phyloP scores from a whole-genome alignment of 2,888 invertebrate genomes.

The Gortyna flavago region DNA sequence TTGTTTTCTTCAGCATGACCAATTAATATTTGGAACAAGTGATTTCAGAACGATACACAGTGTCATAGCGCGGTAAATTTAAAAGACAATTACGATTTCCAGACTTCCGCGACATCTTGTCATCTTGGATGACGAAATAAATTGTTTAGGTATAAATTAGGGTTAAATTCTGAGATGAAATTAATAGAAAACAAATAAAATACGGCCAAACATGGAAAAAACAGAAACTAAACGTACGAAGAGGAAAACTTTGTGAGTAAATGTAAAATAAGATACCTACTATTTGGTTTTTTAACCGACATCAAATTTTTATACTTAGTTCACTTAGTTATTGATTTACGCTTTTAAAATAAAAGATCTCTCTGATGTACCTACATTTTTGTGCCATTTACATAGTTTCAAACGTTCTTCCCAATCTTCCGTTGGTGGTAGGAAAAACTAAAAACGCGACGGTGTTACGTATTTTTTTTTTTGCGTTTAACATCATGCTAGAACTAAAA shows the following conservation, averaged over 20 bases:
- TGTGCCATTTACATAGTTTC: no score
- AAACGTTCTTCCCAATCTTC: no score
- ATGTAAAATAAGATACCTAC: not conserved
- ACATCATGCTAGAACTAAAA: no score
- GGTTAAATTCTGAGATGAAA: conserved; percentile 15
- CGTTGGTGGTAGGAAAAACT: no score
- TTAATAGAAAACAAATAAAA: not conserved
- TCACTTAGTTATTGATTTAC: no score
- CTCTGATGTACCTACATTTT: no score
- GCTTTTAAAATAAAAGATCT: no score
- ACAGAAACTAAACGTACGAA: conserved; percentile 23
- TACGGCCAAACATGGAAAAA: conserved; percentile 34
- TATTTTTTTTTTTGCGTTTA: no score
- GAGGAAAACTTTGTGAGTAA: conserved; percentile 39
- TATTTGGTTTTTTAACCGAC: no score
- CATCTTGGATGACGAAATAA: conserved; percentile 3
- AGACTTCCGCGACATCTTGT: not conserved
- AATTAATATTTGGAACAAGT: not conserved
- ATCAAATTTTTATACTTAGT: no score
- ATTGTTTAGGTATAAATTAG: conserved; percentile 1
- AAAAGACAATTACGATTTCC: conserved; percentile 10
- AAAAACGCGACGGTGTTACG: no score
- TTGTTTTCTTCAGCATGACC: no score
- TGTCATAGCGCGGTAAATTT: conserved; percentile 43
- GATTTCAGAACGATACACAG: conserved; percentile 12